Base-by-base conservation (phyloP, 2,888 invertebrate genomes). In the Troides helena region DNA sequence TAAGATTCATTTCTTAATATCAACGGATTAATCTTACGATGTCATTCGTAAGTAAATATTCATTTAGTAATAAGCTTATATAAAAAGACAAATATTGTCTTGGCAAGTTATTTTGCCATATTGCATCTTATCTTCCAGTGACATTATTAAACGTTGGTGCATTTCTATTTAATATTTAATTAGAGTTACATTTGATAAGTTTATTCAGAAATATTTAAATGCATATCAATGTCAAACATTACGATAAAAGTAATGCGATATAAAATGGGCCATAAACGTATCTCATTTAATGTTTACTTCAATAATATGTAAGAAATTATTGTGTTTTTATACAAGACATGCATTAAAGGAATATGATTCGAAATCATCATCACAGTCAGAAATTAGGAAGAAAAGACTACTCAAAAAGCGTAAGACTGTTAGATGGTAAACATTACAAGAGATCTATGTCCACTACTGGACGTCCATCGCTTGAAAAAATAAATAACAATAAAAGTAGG, bases 141-240 rank as follows among this genome's bases (percentile, higher is more conserved):
- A 50, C 58, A 64, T 21, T 63, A 64, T 60, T 53, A 64, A 60
- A 63, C 18, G 30, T 30, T 36, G 21, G 30, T 63, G n/a, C 23
- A 46, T 63, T 59, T 59, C 23, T 68, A 60, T 64, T 68, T 60
- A 64, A 23, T 64, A 59, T 50, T 46, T 59, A 59, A 68, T 64
- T 30, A 53, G 18, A 53, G 25, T 21, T n/a, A 53, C 57, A 50
- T 65, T 59, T 65, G 50, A 60, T 53, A 17, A n/a, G n/a, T 60
- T 53, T 68, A 63, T 46, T 14, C 59, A 53, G 17, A 23, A 68
- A 64, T 60, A 25, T 68, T n/a, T 64, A 68, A 53, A 53, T 53
- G n/a, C 36, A 60, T 68, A 64, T 68, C 43, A 64, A 53, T 21
- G 59, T 68, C 36, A 63, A 18, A 59, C 36, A n/a, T 43, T 62